A percentile compares a stretch with the other conserved stretches of the same genome.
phyloP scores from a whole-genome alignment of 2,113 vertebrate genomes.

The Protobothrops flavoviridis region DNA sequence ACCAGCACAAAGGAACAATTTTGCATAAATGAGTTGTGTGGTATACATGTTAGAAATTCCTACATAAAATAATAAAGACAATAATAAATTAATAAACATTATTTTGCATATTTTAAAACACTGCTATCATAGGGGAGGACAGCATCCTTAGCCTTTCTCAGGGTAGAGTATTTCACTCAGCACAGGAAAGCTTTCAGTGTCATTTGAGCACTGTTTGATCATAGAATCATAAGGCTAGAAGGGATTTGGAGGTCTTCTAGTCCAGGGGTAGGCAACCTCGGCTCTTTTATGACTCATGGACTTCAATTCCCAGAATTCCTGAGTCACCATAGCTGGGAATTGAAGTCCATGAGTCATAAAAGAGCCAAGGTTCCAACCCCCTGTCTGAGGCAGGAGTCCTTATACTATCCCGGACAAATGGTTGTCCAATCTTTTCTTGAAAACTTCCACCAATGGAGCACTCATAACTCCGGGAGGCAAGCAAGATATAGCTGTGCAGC shows the following conservation, averaged over 20 bases:
- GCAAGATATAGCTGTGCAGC: neutral
- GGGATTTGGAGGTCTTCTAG: neutral
- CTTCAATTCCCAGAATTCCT: too few species aligned
- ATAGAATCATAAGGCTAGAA: neutral
- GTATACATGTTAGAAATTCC: neutral
- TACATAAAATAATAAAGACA: neutral
- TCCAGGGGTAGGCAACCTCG: too few species aligned
- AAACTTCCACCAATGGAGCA: neutral
- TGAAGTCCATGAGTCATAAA: too few species aligned
- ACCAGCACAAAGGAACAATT: neutral
- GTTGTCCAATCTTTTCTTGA: neutral
- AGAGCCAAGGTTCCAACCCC: too few species aligned
- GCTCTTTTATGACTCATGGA: too few species aligned
- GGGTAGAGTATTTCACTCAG: neutral
- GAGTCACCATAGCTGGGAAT: too few species aligned
- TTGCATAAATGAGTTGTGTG: neutral
- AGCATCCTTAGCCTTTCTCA: neutral
- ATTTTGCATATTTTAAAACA: neutral
- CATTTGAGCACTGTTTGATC: neutral
- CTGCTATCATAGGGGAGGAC: neutral
- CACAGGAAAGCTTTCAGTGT: neutral
- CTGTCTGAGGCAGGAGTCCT: neutral
- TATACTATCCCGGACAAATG: neutral
- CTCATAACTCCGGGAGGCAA: neutral
- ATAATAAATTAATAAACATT: neutral